These are phyloP conservation scores for Ditylenchus weischeri DNA, from an alignment of 2,888 invertebrate genomes.

Conservation along the genomic window DNA sequence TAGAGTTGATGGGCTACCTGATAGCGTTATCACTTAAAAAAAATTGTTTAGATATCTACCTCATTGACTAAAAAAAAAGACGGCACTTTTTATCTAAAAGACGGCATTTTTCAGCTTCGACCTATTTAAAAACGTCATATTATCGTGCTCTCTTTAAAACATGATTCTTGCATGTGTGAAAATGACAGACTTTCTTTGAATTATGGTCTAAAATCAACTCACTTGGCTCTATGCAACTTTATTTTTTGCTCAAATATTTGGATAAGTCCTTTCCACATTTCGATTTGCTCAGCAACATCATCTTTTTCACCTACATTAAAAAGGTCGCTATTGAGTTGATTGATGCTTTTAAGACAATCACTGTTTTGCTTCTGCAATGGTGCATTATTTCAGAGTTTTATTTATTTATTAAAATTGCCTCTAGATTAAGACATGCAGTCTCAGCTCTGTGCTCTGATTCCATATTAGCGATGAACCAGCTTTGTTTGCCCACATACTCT, in stretches of 20 bases:
- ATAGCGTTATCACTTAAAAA: too few species aligned
- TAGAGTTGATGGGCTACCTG: too few species aligned
- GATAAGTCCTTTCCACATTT: constrained; percentile 38
- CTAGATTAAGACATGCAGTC: constrained; percentile 9
- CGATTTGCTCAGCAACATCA: constrained; percentile 32
- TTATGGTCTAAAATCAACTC: too few species aligned
- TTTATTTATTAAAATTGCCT: not conserved
- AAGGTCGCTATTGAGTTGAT: constrained; percentile 16
- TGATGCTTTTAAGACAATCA: constrained; percentile 18
- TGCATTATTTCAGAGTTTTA: not conserved
- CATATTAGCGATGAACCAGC: constrained; percentile 32
- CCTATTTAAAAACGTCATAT: too few species aligned
- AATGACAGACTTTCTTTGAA: too few species aligned
- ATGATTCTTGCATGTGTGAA: too few species aligned
- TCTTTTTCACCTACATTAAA: constrained; percentile 10
- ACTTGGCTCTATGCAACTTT: constrained; percentile 15
- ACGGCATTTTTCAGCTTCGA: too few species aligned
- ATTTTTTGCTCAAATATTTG: constrained; percentile 36
- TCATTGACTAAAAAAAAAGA: too few species aligned
- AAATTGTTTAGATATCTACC: too few species aligned
- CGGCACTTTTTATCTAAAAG: too few species aligned
- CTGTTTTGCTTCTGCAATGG: constrained; percentile 17
- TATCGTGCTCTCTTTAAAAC: too few species aligned
- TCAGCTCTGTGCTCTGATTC: constrained; percentile 20
- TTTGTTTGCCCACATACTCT: constrained; percentile 16